Base-by-base conservation (phyloP, 35 echinoderm and acorn worm genomes). In the Ophiothrix spiculata region DNA sequence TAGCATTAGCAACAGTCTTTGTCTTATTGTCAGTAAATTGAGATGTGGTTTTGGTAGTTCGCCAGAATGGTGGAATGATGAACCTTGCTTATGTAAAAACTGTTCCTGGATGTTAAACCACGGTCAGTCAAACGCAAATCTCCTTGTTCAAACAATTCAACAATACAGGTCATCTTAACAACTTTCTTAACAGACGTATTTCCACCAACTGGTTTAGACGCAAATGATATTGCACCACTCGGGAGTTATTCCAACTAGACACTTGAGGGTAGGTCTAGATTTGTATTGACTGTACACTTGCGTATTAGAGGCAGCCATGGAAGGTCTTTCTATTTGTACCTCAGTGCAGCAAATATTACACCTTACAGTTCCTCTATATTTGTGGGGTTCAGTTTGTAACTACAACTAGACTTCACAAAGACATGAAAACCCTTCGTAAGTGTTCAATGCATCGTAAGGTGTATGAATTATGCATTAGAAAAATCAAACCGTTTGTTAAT, bases 231-330 rank as follows among this genome's bases (percentile, higher is more conserved):
- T 15, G 87, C 76, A 16, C 87, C 92, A 4, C 83, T 85, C 75
- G 77, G 93, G 85, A 54, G 93, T 91, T 17, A 91, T 87, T 0
- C 86, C 89, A 0, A 96, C 93, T 31, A 89, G 86, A 41, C 74
- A 63, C 82, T 93, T 93, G 0, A 84, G 73, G 23, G 86, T 93
- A 13, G 85, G 90, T n/a, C 75, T 25, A 13, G 85, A 81, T 64
- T 89, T 91, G 64, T 96, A 91, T 25, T 91, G 89, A 35, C 89
- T 91, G 88, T 95, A 96, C 39, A 96, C 89, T 60, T 96, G 93
- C 14, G 81, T 74, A 39, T 96, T 91, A 28, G 93, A 69, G 80
- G 54, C 36, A 25, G 14, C 79, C 89, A 64, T 86, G 10, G 86
- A 91, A 16, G 89, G 89, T 37, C 89, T 25, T 2, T 91, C 56